Percentiles rank a stretch among this genome's conserved stretches.
phyloP scores from a whole-genome alignment of 1,140 invertebrate genomes.

The Drosophila littoralis region DNA sequence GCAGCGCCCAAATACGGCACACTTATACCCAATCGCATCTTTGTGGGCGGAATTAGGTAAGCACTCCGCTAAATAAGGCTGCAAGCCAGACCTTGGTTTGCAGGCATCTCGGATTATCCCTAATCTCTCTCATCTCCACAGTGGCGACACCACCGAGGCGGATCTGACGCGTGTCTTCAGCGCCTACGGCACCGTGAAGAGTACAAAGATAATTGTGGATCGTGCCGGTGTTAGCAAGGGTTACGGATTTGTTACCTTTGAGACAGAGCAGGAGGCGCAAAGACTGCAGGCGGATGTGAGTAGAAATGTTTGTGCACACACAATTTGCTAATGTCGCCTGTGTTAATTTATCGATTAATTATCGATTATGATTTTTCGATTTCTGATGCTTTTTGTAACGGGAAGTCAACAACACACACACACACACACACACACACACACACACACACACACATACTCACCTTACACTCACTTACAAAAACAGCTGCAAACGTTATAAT shows the following conservation, averaged over 20 bases:
- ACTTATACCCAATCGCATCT: constrained; percentile 96
- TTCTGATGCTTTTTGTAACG: constrained; percentile 29
- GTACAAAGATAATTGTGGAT: constrained; percentile 97
- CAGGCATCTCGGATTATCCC: background rate
- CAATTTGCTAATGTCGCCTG: constrained; percentile 49
- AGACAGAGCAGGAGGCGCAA: constrained; percentile 95
- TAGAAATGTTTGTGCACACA: constrained; percentile 46
- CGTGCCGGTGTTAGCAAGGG: constrained; percentile 97
- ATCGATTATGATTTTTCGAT: constrained; percentile 31
- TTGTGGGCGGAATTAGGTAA: constrained; percentile 86
- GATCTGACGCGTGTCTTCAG: constrained; percentile 93
- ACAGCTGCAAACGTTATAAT: constrained; percentile 53
- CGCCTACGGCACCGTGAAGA: constrained; percentile 95
- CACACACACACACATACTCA: constrained; percentile 1
- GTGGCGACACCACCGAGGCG: constrained; percentile 92
- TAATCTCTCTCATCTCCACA: constrained; percentile 58
- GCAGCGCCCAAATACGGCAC: constrained; percentile 91
- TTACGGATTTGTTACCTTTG: constrained; percentile 98
- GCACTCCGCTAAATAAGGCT: too few species aligned
- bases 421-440: constrained; percentile 19
- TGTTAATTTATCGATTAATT: constrained; percentile 27
- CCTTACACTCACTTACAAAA: constrained; percentile 6
- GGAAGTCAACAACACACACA: background rate
- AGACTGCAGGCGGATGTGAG: constrained; percentile 88
- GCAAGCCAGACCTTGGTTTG: too few species aligned